These are phyloP conservation scores for Sakesphorus luctuosus DNA, from an alignment of 2,113 vertebrate species.

Conservation along the genomic window DNA sequence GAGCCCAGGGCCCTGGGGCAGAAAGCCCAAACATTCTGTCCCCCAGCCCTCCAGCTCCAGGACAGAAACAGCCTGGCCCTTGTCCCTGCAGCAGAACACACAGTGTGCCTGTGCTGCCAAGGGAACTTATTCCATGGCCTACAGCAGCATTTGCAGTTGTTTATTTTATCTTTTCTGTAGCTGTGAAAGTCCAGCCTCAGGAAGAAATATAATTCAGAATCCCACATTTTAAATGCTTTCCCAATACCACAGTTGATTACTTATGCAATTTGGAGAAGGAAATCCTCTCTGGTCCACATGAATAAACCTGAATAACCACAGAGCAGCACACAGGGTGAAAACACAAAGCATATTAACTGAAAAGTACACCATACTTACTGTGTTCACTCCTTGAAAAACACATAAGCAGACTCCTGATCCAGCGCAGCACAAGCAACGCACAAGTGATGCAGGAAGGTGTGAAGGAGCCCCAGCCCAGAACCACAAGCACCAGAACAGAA, in stretches of 20 bases:
- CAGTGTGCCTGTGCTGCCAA: neutral
- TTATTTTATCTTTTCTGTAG: neutral
- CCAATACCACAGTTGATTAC: neutral
- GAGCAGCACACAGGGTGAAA: neutral
- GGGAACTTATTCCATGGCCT: neutral
- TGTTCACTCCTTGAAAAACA: neutral
- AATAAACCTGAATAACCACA: neutral
- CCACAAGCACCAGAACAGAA: neutral
- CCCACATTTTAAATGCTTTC: neutral
- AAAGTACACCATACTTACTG: neutral
- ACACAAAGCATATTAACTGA: neutral
- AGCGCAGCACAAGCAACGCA: neutral
- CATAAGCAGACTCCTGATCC: neutral
- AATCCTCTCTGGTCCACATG: neutral
- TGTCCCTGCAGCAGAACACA: neutral
- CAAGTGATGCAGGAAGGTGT: accelerated
- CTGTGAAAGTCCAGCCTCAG: neutral
- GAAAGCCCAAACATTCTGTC: neutral
- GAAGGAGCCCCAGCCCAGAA: neutral
- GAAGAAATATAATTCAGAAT: neutral
- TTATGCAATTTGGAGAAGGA: neutral
- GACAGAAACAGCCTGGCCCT: neutral
- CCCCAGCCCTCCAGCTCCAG: accelerated
- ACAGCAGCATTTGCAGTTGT: accelerated
- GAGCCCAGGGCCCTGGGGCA: neutral